Evolutionary conservation across 2,113 vertebrate genomes (phyloP).

Genomic region (Hypomesus transpacificus): DNA sequence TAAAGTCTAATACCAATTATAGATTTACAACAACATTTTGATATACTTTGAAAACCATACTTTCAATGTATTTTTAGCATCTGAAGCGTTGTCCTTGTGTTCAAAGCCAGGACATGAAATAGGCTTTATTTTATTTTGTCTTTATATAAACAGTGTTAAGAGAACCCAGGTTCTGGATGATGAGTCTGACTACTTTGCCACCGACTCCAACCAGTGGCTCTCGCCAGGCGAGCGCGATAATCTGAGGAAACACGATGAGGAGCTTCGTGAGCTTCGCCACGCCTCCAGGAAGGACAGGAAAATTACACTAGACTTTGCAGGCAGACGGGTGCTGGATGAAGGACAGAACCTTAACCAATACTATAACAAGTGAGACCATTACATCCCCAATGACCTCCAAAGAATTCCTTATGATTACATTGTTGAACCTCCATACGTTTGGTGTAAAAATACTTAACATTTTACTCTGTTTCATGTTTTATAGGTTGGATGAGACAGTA

Average conservation of each 20-base stretch:
- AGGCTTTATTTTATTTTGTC: background rate
- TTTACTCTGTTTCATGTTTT: slow-evolving; percentile 6
- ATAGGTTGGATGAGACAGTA: slow-evolving; percentile 86
- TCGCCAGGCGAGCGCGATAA: slow-evolving; percentile 82
- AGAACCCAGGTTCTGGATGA: slow-evolving; percentile 96
- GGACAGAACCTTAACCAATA: slow-evolving; percentile 77
- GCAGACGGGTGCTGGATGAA: slow-evolving; percentile 85
- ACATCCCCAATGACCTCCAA: too few species aligned
- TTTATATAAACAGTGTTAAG: slow-evolving; percentile 71
- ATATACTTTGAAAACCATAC: background rate
- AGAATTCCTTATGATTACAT: too few species aligned
- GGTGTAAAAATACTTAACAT: too few species aligned
- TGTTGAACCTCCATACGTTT: too few species aligned
- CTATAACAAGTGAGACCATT: slow-evolving; percentile 78
- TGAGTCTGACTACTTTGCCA: slow-evolving; percentile 92
- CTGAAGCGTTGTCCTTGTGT: background rate
- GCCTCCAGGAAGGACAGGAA: slow-evolving; percentile 83
- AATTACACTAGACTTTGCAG: slow-evolving; percentile 92
- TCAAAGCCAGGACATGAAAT: background rate
- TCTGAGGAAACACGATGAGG: slow-evolving; percentile 81
- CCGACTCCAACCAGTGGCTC: slow-evolving; percentile 95
- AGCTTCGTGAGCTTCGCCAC: slow-evolving; percentile 86
- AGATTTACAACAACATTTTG: too few species aligned
- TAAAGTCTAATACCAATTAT: too few species aligned
- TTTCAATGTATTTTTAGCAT: background rate